Percentiles rank a stretch among this genome's conserved stretches.
These are phyloP conservation scores for Tachina fera DNA, from an alignment of 2,888 invertebrate genomes.

Conservation along the genomic window DNA sequence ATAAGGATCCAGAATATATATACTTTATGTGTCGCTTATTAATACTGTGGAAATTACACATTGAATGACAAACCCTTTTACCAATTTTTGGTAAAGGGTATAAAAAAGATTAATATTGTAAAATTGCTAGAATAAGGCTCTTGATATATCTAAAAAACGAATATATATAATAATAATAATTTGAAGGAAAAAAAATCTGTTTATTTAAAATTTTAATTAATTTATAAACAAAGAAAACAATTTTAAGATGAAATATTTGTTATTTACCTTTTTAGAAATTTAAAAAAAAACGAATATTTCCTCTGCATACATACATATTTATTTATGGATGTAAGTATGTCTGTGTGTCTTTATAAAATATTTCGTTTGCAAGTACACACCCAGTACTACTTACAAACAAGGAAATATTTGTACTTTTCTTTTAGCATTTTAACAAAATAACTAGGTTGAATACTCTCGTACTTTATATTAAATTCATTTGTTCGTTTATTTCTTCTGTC, in stretches of 20 bases:
- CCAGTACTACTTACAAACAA: neutral
- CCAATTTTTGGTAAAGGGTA: too few species aligned
- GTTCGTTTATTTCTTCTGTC: constrained; percentile 30
- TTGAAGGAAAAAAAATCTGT: too few species aligned
- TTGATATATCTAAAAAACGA: too few species aligned
- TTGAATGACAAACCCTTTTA: too few species aligned
- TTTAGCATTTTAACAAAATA: constrained; percentile 27
- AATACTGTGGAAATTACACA: too few species aligned
- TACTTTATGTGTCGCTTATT: too few species aligned
- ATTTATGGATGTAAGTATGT: neutral
- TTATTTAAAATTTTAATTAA: neutral
- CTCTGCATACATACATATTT: too few species aligned
- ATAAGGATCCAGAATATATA: too few species aligned
- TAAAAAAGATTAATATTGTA: too few species aligned
- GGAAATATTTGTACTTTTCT: constrained; percentile 40
- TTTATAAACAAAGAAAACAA: neutral
- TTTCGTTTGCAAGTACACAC: neutral
- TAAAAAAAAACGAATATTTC: neutral
- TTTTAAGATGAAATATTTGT: neutral
- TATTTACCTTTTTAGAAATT: constrained; percentile 17
- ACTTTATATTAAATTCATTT: constrained; percentile 44
- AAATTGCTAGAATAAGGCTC: too few species aligned
- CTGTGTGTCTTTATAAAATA: neutral
- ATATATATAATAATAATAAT: too few species aligned
- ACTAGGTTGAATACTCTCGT: constrained; percentile 43